Percentiles rank a stretch among this genome's conserved stretches.
Evolutionary conservation across 2,888 invertebrate genomes (phyloP).

Genomic region (Lysandra coridon): DNA sequence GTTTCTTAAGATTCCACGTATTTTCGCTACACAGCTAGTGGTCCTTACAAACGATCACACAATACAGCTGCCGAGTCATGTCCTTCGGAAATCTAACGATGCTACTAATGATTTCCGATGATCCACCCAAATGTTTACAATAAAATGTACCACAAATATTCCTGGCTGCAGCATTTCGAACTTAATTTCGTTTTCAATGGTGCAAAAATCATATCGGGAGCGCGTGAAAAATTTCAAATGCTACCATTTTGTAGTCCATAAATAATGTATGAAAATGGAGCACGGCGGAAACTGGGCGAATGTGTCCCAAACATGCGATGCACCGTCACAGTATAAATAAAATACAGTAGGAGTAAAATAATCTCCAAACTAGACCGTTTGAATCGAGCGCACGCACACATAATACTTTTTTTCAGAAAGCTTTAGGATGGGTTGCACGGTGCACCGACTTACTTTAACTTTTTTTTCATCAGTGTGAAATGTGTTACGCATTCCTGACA

Average conservation of each 20-base stretch:
- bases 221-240: conserved; percentile 29
- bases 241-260: conserved; percentile 29
- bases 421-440: too few species aligned
- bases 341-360: neutral
- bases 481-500: too few species aligned
- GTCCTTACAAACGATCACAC: neutral
- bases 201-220: conserved; percentile 23
- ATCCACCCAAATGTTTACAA: neutral
- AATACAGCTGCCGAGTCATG: neutral
- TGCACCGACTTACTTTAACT: too few species aligned
- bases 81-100: conserved; percentile 1
- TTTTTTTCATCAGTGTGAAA: too few species aligned
- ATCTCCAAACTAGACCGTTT: neutral
- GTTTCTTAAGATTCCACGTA: neutral
- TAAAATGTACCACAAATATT: conserved; percentile 4
- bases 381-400: neutral
- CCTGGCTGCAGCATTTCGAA: neutral
- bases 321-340: neutral
- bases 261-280: conserved; percentile 31
- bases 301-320: conserved; percentile 30
- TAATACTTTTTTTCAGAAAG: too few species aligned
- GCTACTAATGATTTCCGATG: conserved; percentile 8
- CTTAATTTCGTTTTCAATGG: conserved; percentile 21
- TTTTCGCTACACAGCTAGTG: neutral
- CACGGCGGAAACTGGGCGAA: conserved; percentile 28